Conservation (phyloP, 2,888 invertebrate genomes). For the Amphipyra tragopoginis region DNA sequence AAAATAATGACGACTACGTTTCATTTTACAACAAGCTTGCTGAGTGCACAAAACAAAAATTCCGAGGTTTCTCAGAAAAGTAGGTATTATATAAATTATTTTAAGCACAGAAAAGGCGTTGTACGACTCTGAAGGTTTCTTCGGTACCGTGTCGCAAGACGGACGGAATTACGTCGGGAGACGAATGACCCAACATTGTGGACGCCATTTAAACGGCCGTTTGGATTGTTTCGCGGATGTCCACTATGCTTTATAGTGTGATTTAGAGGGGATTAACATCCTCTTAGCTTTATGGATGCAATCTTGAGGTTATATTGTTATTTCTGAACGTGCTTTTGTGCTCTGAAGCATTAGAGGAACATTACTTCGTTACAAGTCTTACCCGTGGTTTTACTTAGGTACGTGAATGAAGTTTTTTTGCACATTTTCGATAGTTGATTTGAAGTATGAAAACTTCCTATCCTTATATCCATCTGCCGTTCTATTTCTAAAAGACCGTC, state of each 20-base stretch:
- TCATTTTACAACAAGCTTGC: conserved; percentile 30
- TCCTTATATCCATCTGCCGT: too few relatives aligned
- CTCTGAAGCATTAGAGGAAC: too few relatives aligned
- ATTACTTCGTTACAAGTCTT: too few relatives aligned
- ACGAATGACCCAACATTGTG: conserved; percentile 28
- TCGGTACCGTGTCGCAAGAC: conserved; percentile 21
- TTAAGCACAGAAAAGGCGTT: conserved; percentile 38
- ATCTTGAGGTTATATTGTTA: conserved; percentile 11
- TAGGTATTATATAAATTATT: conserved; percentile 36
- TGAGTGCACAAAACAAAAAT: conserved; percentile 34
- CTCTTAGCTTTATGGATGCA: conserved; percentile 25
- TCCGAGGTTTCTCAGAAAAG: conserved; percentile 24
- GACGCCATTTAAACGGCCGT: conserved; percentile 13
- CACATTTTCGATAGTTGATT: too few relatives aligned
- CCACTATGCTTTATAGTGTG: conserved; percentile 24
- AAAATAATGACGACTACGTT: conserved; percentile 18
- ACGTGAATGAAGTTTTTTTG: too few relatives aligned
- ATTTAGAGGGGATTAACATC: conserved; percentile 18
- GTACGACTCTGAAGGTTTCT: conserved; percentile 30
- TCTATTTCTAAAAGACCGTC: too few relatives aligned
- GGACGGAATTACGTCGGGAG: conserved; percentile 34
- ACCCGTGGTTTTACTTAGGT: too few relatives aligned
- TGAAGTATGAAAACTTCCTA: too few relatives aligned
- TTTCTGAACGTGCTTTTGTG: background rate
- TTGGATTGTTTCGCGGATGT: conserved; percentile 33